Evolutionary conservation across 2,888 invertebrate genomes (phyloP), one percentile per base, ranked within the genome.

Genomic region (Stramonita haemastoma): DNA sequence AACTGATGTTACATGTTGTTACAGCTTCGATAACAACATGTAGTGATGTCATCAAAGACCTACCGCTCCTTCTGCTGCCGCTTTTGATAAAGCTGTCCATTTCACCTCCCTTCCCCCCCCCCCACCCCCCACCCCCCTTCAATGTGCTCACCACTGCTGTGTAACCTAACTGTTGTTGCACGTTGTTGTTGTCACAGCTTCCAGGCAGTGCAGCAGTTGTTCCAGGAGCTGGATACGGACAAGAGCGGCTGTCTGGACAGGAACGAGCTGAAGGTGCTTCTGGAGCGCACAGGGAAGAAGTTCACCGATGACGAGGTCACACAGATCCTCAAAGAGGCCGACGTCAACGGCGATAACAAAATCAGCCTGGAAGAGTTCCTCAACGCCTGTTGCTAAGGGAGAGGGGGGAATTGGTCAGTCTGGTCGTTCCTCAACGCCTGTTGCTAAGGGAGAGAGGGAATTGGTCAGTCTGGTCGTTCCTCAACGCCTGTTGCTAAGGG

Each of bases 211-310:
- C 22, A 57, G 79, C 66, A 46, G 11, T 46, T 91, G 70, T 91
- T 91, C 60, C 84, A 91, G 15, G n/a, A 89, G 56, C 70, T 57
- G n/a, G 91, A 91, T 70, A 15, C 77, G 36, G 88, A 88, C 87
- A 86, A 87, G 26, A 88, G 88, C 79, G 91, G 91, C 11, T 90
- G 34, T 36, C 85, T 91, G 87, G 90, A 91, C 87, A 90, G 85
- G 85, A 73, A 73, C 19, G 90, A 91, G 70, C 89, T 91, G 66
- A 87, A 46, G n/a, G 56, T 36, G 6, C 66, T 91, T 32, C 85
- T 91, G 73, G 57, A 83, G 13, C 19, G 46, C 0, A 87, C 87
- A 29, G 87, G 89, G 6, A 66, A 89, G 57, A 90, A 90, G 73
- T 90, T 89, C 46, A 90, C 88, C 32, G 88, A 87, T 0, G 29